phyloP scores from a whole-genome alignment of 2,888 invertebrate species.

The Timema podura region DNA sequence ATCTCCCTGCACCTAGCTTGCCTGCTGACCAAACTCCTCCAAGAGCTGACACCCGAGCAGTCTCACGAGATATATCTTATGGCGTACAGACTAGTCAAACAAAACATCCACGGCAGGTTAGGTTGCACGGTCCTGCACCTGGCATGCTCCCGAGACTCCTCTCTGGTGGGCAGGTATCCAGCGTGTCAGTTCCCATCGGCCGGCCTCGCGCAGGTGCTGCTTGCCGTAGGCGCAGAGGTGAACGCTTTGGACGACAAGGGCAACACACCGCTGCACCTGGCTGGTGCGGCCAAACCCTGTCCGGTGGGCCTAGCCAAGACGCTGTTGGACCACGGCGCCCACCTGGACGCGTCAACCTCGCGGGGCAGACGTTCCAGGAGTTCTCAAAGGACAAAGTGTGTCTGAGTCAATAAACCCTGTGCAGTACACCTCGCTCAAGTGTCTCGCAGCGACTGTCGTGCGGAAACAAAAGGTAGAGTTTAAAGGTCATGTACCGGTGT shows the following conservation, averaged over 20 bases:
- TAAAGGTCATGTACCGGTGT: conserved; percentile 44
- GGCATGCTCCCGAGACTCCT: conserved; percentile 75
- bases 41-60: conserved; percentile 38
- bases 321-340: conserved; percentile 76
- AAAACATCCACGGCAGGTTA: conserved; percentile 53
- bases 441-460: conserved; percentile 80
- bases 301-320: conserved; percentile 66
- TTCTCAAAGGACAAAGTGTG: conserved; percentile 55
- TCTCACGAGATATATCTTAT: conserved; percentile 47
- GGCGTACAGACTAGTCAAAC: conserved; percentile 72
- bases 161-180: conserved; percentile 59
- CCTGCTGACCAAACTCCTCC: conserved; percentile 59
- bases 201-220: conserved; percentile 66
- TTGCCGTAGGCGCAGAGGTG: conserved; percentile 78
- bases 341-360: conserved; percentile 76
- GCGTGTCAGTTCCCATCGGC: conserved; percentile 67
- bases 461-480: conserved; percentile 44
- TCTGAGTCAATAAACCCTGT: conserved; percentile 69
- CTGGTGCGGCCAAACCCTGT: conserved; percentile 60
- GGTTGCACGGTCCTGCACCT: conserved; percentile 72
- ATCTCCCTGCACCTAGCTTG: conserved; percentile 82
- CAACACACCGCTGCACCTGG: conserved; percentile 84
- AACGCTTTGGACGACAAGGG: conserved; percentile 75
- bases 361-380: conserved; percentile 70
- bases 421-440: conserved; percentile 74